Evolutionary conservation across 2,888 invertebrate genomes (phyloP).

Genomic region (Eledona agricola): DNA sequence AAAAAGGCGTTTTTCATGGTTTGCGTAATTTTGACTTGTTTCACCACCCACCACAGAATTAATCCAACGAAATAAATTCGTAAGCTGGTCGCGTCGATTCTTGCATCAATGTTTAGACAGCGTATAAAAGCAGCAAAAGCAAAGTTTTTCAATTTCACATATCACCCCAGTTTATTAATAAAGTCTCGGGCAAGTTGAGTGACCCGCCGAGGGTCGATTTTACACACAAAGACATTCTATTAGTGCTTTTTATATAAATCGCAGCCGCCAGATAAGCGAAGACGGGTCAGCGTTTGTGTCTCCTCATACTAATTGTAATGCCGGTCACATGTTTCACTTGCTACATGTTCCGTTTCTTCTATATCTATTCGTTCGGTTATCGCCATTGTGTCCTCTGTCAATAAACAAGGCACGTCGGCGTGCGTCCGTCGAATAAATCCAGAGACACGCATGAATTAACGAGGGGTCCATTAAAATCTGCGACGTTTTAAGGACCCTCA

Average conservation of each 20-base stretch:
- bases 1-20: too few relatives aligned
- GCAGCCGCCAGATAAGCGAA: constrained; percentile 11
- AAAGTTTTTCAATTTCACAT: not conserved
- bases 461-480: constrained; percentile 20
- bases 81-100: too few relatives aligned
- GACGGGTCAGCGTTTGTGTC: constrained; percentile 15
- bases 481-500: constrained; percentile 29
- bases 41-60: too few relatives aligned
- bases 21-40: too few relatives aligned
- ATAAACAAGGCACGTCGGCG: constrained; percentile 11
- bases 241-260: constrained; percentile 17
- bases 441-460: constrained; percentile 15
- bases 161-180: too few relatives aligned
- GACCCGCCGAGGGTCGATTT: constrained; percentile 2
- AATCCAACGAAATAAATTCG: too few relatives aligned
- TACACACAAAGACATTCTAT: constrained; percentile 26
- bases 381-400: constrained; percentile 12
- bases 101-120: too few relatives aligned
- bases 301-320: constrained; percentile 15
- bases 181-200: not conserved
- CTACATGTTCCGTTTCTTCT: constrained; percentile 11
- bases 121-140: too few relatives aligned
- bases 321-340: constrained; percentile 10
- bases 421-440: constrained; percentile 8
- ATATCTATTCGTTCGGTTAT: constrained; percentile 1